Base-by-base conservation (phyloP, 2,797 vertebrate species). In the Thripadectes ignobilis region DNA sequence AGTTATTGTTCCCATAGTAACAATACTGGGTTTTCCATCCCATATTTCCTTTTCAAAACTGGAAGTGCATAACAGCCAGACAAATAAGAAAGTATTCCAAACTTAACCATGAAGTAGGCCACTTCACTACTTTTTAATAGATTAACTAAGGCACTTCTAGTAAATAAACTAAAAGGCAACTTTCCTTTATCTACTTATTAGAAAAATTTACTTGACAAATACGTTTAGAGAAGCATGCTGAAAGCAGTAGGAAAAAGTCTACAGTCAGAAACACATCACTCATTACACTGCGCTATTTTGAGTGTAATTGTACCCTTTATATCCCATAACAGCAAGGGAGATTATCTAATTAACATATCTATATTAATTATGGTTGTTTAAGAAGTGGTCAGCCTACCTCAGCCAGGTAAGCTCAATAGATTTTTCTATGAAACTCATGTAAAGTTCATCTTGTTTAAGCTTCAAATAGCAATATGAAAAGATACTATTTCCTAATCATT, bases 1-100 rank as follows among this genome's bases (percentile, higher is more conserved):
- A 96, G 69, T 83, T 74, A 83, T 67, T 43, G 72, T 90, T 95
- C 82, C 95, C 88, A 95, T 92, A 84, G 96, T 92, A 98, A 96
- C 94, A 55, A 14, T 20, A 93, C 30, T 62, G 51, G 12, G 43
- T 93, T 78, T 93, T 88, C 91, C 36, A 95, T 92, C 66, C 32
- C 82, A 23, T 86, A 18, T 84, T 94, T 97, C 94, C 79, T 91
- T 97, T 87, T 78, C 82, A 80, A 93, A 96, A 30, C 14, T 55
- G n/a, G 34, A 96, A 92, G 59, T 11, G 52, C 24, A 10, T 76
- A 84, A 90, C 20, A 75, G 51, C 46, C 54, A 72, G 39, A 58
- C 7, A 87, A 93, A 85, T 55, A 27, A 76, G 27, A 59, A 71
- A 32, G 7, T 38, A 52, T 22, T 57, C 38, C 20, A 38, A 67